Conservation (phyloP, 2,113 vertebrate species). For the Stomatorhinus ivindoensis region DNA sequence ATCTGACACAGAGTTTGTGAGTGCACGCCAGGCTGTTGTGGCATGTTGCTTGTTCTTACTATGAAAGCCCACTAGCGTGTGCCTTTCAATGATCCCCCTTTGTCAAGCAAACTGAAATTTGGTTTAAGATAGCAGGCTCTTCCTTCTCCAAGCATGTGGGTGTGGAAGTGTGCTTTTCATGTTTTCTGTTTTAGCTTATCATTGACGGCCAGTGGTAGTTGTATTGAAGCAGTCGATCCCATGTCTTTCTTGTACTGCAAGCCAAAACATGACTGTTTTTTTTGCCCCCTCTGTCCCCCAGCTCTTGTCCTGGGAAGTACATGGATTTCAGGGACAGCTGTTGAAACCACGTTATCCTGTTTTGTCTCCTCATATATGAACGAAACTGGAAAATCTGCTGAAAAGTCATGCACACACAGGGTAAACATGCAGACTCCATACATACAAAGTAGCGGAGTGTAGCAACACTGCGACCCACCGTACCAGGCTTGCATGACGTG, state of each 20-base stretch:
- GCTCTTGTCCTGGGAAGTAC: neutral
- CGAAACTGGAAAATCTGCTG: neutral
- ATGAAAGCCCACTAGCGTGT: neutral
- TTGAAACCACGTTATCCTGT: too few relatives aligned
- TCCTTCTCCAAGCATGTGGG: neutral
- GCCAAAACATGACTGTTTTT: neutral
- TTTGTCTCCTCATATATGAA: neutral
- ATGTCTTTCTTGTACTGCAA: neutral
- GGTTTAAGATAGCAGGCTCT: neutral
- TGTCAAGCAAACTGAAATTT: neutral
- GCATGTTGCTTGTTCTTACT: neutral
- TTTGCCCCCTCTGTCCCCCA: neutral
- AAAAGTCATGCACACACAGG: neutral
- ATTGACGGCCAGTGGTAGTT: neutral
- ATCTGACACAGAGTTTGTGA: slow-evolving; percentile 40
- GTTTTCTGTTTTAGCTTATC: neutral
- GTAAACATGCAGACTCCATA: neutral
- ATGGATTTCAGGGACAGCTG: neutral
- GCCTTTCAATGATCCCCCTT: neutral
- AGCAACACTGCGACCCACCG: neutral
- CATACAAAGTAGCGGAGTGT: neutral
- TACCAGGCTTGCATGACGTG: neutral
- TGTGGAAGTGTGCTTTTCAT: neutral
- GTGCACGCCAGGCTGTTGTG: slow-evolving; percentile 9
- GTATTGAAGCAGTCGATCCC: neutral